These are phyloP conservation scores for Muscidifurax raptorellus DNA, from an alignment of 1,140 invertebrate species.

Conservation along the genomic window DNA sequence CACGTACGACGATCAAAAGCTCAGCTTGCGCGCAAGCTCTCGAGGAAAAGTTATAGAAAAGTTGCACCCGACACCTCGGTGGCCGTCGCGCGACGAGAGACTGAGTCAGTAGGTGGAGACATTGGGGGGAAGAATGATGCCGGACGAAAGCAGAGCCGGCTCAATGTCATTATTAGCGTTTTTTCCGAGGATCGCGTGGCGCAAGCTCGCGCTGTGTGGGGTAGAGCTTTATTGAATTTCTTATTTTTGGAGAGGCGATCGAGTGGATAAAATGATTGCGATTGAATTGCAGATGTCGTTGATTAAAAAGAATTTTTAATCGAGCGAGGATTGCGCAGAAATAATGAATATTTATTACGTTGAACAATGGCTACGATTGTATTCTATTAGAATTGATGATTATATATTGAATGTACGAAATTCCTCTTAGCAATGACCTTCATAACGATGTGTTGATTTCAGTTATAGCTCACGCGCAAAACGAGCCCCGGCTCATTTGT, in stretches of 20 bases:
- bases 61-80: constrained; percentile 48
- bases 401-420: no score
- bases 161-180: constrained; percentile 8
- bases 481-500: no score
- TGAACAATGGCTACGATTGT: no score
- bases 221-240: not conserved
- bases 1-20: constrained; percentile 14
- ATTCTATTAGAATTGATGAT: no score
- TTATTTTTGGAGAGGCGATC: not conserved
- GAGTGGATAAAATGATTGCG: not conserved
- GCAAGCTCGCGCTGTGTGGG: not conserved
- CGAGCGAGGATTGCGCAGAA: no score
- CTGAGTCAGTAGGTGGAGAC: constrained; percentile 30
- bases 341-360: no score
- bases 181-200: not conserved
- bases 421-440: no score
- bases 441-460: no score
- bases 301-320: no score
- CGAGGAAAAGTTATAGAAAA: constrained; percentile 48
- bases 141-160: not conserved
- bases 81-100: not conserved
- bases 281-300: no score
- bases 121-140: not conserved
- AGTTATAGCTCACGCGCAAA: no score
- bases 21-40: not conserved